Percentiles rank a stretch among this genome's conserved stretches.
Conservation (phyloP, 1,140 invertebrate species). For the Drosophila yakuba region DNA sequence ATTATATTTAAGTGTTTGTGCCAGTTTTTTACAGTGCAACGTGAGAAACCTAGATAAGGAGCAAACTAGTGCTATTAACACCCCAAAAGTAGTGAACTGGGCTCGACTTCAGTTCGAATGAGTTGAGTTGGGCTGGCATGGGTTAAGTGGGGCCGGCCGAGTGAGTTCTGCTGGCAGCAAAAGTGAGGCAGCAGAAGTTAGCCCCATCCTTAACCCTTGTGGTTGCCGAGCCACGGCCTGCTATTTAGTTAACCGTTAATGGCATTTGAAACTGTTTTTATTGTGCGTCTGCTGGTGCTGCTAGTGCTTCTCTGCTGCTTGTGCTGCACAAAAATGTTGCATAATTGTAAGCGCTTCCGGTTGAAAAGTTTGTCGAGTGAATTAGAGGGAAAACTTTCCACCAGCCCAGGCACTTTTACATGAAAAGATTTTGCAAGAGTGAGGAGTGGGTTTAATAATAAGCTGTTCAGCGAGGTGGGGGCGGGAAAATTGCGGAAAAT, state of each 20-base stretch:
- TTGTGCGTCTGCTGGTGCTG: slow-evolving; percentile 52
- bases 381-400: slow-evolving; percentile 62
- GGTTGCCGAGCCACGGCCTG: slow-evolving; percentile 19
- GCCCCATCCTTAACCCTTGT: slow-evolving; percentile 30
- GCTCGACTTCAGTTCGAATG: slow-evolving; percentile 18
- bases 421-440: slow-evolving; percentile 54
- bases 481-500: neutral
- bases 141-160: neutral
- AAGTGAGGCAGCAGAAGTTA: slow-evolving; percentile 10
- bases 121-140: slow-evolving; percentile 27
- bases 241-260: slow-evolving; percentile 82
- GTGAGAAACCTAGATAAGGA: slow-evolving; percentile 21
- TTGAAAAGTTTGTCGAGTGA: slow-evolving; percentile 76
- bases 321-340: slow-evolving; percentile 80
- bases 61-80: slow-evolving; percentile 29
- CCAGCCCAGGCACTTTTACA: slow-evolving; percentile 68
- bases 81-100: slow-evolving; percentile 14
- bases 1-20: no score
- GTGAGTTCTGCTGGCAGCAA: neutral
- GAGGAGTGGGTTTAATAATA: slow-evolving; percentile 55
- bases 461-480: slow-evolving; percentile 6
- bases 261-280: slow-evolving; percentile 81
- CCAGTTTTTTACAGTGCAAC: neutral
- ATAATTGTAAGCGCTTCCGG: slow-evolving; percentile 81
- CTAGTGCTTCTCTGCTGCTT: slow-evolving; percentile 38